A percentile compares a stretch with the other conserved stretches of the same genome.
These are phyloP conservation scores for Zaprionus lachaisei DNA, from an alignment of 1,140 invertebrate genomes.

Conservation along the genomic window DNA sequence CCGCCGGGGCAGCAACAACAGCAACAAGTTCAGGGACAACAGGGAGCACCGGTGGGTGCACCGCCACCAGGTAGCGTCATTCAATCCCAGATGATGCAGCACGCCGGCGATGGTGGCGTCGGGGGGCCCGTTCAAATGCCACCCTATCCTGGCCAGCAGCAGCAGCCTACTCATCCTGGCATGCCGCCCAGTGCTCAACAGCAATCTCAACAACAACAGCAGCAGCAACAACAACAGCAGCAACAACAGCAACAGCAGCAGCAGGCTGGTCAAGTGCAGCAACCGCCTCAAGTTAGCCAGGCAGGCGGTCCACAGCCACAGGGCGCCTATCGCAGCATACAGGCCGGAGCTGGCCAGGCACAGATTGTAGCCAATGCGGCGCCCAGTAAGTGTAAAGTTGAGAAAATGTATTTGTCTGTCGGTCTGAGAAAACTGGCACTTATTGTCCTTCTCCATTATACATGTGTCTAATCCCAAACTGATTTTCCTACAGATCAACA, in stretches of 20 bases:
- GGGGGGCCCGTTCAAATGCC: conserved; percentile 73
- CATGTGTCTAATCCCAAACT: neutral
- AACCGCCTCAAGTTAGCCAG: conserved; percentile 53
- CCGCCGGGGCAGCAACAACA: conserved; percentile 61
- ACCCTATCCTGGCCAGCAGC: conserved; percentile 70
- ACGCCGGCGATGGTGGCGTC: conserved; percentile 37
- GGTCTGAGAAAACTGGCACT: neutral
- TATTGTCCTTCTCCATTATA: neutral
- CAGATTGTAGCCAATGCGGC: conserved; percentile 61
- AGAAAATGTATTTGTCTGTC: neutral
- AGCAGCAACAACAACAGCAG: conserved; percentile 71
- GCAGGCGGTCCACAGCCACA: conserved; percentile 61
- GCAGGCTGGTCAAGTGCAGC: conserved; percentile 63
- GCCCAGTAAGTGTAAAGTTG: conserved; percentile 75
- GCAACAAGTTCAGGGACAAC: conserved; percentile 74
- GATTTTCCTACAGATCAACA: conserved; percentile 64
- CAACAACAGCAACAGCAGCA: conserved; percentile 58
- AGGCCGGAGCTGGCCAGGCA: conserved; percentile 56
- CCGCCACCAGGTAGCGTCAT: conserved; percentile 48
- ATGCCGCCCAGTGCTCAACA: conserved; percentile 78
- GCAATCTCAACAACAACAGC: conserved; percentile 84
- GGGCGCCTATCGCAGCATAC: conserved; percentile 59
- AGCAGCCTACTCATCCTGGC: conserved; percentile 74
- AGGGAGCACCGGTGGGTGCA: conserved; percentile 50
- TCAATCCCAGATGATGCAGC: conserved; percentile 62